Conservation (phyloP, 2,113 vertebrate genomes). For the Melanostigma gelatinosum region DNA sequence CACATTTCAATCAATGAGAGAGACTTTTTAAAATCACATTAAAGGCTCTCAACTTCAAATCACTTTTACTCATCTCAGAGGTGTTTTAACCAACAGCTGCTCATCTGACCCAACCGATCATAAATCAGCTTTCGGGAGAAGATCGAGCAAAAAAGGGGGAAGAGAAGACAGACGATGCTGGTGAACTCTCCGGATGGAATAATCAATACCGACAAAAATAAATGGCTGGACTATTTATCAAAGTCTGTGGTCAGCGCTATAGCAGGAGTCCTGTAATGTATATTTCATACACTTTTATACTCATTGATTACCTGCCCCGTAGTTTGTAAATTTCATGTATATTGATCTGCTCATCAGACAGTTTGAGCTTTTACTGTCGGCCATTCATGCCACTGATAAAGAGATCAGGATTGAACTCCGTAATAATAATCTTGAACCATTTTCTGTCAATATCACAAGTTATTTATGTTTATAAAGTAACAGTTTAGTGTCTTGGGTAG, state of each 20-base stretch:
- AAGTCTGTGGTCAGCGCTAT: constrained; percentile 44
- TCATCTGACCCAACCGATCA: constrained; percentile 51
- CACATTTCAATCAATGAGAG: constrained; percentile 20
- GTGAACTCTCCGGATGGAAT: constrained; percentile 72
- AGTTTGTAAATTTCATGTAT: constrained; percentile 77
- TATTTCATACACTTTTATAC: constrained; percentile 78
- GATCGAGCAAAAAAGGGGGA: constrained; percentile 56
- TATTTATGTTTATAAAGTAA: not conserved
- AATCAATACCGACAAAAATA: constrained; percentile 78
- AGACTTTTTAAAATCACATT: constrained; percentile 48
- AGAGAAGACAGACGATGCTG: constrained; percentile 71
- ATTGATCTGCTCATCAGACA: constrained; percentile 73
- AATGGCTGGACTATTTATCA: constrained; percentile 73
- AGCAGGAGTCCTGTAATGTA: constrained; percentile 64
- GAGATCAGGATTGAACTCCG: constrained; percentile 58
- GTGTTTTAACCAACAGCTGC: constrained; percentile 70
- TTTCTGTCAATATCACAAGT: not conserved
- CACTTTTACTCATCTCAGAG: constrained; percentile 44
- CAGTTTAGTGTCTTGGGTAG: not conserved
- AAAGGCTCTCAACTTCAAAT: constrained; percentile 36
- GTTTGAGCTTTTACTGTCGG: constrained; percentile 48
- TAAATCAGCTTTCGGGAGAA: constrained; percentile 67
- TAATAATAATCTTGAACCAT: constrained; percentile 19
- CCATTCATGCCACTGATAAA: constrained; percentile 62
- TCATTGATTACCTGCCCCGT: constrained; percentile 72